Percentiles rank a stretch among this genome's conserved stretches.
These are phyloP conservation scores for Episyrphus balteatus DNA, from an alignment of 1,140 invertebrate species.

Conservation along the genomic window DNA sequence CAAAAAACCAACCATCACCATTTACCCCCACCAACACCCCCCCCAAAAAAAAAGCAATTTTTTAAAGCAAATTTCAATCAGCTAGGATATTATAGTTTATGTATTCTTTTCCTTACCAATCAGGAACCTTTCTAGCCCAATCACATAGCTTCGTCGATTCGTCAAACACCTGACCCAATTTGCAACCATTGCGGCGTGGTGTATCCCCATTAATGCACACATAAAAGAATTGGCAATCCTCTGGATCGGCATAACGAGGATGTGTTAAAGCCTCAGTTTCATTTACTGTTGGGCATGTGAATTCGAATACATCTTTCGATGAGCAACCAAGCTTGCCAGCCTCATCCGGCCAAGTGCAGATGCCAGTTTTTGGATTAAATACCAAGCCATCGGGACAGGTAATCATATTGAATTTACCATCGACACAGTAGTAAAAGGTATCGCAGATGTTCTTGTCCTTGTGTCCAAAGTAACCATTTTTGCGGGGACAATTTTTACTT, in stretches of 20 bases:
- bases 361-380: constrained; percentile 77
- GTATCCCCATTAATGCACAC: constrained; percentile 79
- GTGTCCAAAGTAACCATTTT: constrained; percentile 81
- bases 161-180: constrained; percentile 83
- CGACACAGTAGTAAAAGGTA: constrained; percentile 84
- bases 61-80: too few relatives aligned
- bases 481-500: constrained; percentile 62
- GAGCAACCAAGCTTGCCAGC: constrained; percentile 76
- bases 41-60: too few relatives aligned
- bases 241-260: constrained; percentile 75
- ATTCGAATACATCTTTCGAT: constrained; percentile 72
- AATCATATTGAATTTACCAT: constrained; percentile 80
- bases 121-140: constrained; percentile 79
- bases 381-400: constrained; percentile 78
- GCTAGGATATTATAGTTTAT: too few relatives aligned
- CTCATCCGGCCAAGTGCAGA: constrained; percentile 85
- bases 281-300: constrained; percentile 70
- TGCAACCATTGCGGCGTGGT: constrained; percentile 73
- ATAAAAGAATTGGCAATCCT: constrained; percentile 86
- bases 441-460: constrained; percentile 68
- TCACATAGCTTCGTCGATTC: constrained; percentile 71
- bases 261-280: constrained; percentile 61
- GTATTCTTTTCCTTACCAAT: constrained; percentile 78
- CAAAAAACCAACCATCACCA: too few relatives aligned
- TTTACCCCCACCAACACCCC: too few relatives aligned